A percentile compares a stretch with the other conserved stretches of the same genome.
Evolutionary conservation across 1,140 invertebrate species (phyloP).

Genomic region (Daktulosphaira vitifoliae): DNA sequence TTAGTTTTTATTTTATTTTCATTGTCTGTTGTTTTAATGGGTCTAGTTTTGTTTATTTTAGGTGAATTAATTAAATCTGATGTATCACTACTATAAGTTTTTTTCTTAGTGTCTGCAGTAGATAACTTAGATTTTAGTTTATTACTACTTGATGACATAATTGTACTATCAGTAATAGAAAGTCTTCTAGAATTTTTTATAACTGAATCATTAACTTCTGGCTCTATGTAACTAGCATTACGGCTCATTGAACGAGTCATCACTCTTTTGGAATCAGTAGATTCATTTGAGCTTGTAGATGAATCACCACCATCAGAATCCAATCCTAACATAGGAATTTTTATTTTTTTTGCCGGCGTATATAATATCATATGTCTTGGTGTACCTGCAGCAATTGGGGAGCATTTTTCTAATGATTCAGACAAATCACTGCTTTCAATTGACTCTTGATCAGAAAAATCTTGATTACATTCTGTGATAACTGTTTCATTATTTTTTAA

Average conservation of each 20-base stretch:
- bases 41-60: not conserved
- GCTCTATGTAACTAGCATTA: not conserved
- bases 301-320: not conserved
- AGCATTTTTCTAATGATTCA: not conserved
- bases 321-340: not conserved
- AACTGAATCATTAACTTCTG: not conserved
- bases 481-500: not conserved
- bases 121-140: not conserved
- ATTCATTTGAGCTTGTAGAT: not conserved
- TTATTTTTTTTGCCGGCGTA: slow-evolving; percentile 3
- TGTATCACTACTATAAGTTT: not conserved
- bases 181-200: not conserved
- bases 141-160: not conserved
- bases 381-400: not conserved
- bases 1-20: not conserved
- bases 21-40: not conserved
- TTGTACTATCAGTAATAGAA: not conserved
- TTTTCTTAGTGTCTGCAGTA: not conserved
- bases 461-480: not conserved
- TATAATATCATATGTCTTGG: not conserved
- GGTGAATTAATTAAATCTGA: not conserved
- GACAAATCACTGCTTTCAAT: not conserved
- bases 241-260: not conserved
- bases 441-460: too few relatives aligned
- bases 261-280: not conserved